A percentile compares a stretch with the other conserved stretches of the same genome.
These are phyloP conservation scores for Agrilus cyanescens DNA, from an alignment of 2,888 invertebrate genomes.

Conservation along the genomic window DNA sequence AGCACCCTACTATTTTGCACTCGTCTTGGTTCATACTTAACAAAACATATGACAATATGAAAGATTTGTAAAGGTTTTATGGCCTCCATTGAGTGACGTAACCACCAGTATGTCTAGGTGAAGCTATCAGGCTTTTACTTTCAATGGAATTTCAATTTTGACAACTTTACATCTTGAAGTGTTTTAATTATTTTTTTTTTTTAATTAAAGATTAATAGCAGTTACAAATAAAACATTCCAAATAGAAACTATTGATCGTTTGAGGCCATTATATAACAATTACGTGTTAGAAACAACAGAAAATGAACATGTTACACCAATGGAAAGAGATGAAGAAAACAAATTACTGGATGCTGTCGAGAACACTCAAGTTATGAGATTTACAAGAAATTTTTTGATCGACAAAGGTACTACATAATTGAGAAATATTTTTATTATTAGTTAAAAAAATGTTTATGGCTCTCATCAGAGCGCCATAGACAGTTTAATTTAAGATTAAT, in stretches of 20 bases:
- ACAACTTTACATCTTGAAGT: no score
- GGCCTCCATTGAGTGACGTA: no score
- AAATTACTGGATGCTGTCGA: constrained; percentile 67
- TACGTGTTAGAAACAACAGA: constrained; percentile 63
- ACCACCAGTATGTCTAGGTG: no score
- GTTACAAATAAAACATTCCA: constrained; percentile 50
- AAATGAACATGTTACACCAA: constrained; percentile 66
- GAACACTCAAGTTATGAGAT: constrained; percentile 62
- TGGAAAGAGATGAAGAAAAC: constrained; percentile 67
- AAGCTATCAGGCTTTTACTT: no score
- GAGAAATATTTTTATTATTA: no score
- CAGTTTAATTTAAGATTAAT: no score
- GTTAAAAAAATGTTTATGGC: neutral
- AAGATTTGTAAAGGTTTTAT: no score
- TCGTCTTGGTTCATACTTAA: no score
- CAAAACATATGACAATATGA: no score
- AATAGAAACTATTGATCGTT: constrained; percentile 61
- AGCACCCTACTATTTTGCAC: no score
- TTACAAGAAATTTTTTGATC: constrained; percentile 53
- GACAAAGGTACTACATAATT: constrained; percentile 44
- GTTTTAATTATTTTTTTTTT: constrained; percentile 20
- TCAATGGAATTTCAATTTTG: no score
- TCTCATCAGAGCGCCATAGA: no score
- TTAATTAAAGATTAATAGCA: constrained; percentile 60
- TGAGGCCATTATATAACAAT: constrained; percentile 69